Conservation (phyloP, 2,888 invertebrate species). For the Phortica magna region DNA sequence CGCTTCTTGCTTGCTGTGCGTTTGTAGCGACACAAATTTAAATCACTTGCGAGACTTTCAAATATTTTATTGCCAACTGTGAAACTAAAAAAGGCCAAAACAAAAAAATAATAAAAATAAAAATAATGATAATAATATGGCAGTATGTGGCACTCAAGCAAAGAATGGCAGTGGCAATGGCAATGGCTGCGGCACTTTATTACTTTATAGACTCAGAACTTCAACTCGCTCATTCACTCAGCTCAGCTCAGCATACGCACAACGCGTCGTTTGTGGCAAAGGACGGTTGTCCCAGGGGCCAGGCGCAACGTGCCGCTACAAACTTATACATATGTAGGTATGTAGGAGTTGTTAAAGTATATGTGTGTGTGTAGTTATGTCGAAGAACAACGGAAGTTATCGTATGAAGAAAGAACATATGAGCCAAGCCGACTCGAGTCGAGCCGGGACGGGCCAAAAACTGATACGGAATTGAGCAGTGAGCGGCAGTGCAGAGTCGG, state of each 20-base stretch:
- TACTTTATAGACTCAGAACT: conserved; percentile 43
- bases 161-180: too few relatives aligned
- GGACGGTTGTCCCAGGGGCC: too few relatives aligned
- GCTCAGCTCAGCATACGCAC: too few relatives aligned
- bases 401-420: neutral
- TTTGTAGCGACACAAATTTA: conserved; percentile 10
- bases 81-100: neutral
- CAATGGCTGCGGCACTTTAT: conserved; percentile 11
- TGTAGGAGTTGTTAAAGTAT: neutral
- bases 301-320: neutral
- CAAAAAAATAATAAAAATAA: neutral
- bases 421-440: neutral
- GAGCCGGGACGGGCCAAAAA: neutral
- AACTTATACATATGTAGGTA: neutral
- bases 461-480: neutral
- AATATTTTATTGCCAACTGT: conserved; percentile 10
- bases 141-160: too few relatives aligned
- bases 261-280: too few relatives aligned
- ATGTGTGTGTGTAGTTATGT: neutral
- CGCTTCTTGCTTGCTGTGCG: too few relatives aligned
- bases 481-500: neutral
- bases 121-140: too few relatives aligned
- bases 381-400: conserved; percentile 15
- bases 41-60: conserved; percentile 23
- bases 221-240: conserved; percentile 34